Conservation (phyloP, 2,797 vertebrate species). For the Cirrhinus mrigala region DNA sequence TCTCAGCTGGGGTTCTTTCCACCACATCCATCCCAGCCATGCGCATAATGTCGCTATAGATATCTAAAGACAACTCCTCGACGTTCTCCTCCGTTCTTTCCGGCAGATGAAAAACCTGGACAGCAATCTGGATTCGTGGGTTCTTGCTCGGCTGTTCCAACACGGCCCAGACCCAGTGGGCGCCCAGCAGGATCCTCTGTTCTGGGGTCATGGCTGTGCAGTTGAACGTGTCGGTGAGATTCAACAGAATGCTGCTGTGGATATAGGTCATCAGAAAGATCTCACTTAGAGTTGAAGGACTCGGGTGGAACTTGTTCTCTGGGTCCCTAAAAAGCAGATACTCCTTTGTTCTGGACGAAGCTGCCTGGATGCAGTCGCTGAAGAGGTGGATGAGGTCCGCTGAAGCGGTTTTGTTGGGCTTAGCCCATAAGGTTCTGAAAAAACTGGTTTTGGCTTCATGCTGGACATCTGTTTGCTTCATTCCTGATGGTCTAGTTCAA, state of each 20-base stretch:
- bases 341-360: constrained; percentile 73
- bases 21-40: constrained; percentile 69
- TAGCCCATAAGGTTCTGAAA: constrained; percentile 34
- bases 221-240: constrained; percentile 71
- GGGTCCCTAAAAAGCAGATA: constrained; percentile 78
- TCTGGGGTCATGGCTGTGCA: constrained; percentile 77
- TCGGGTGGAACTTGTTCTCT: constrained; percentile 73
- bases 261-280: constrained; percentile 83
- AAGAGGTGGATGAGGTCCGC: constrained; percentile 69
- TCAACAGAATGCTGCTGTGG: constrained; percentile 68
- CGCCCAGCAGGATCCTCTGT: constrained; percentile 78
- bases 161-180: constrained; percentile 81
- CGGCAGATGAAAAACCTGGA: constrained; percentile 72
- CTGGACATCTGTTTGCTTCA: constrained; percentile 48
- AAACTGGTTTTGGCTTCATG: constrained; percentile 50
- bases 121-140: constrained; percentile 76
- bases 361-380: constrained; percentile 70
- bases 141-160: constrained; percentile 74
- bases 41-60: constrained; percentile 66
- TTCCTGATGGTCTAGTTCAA: constrained; percentile 45
- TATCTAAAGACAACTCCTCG: constrained; percentile 24
- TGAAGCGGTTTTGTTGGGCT: constrained; percentile 43
- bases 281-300: constrained; percentile 68
- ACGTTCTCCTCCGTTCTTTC: constrained; percentile 47
- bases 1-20: constrained; percentile 68